Percentiles rank a stretch among this genome's conserved stretches.
Conservation (phyloP, 2,888 invertebrate species). For the Ecliptopera silaceata region DNA sequence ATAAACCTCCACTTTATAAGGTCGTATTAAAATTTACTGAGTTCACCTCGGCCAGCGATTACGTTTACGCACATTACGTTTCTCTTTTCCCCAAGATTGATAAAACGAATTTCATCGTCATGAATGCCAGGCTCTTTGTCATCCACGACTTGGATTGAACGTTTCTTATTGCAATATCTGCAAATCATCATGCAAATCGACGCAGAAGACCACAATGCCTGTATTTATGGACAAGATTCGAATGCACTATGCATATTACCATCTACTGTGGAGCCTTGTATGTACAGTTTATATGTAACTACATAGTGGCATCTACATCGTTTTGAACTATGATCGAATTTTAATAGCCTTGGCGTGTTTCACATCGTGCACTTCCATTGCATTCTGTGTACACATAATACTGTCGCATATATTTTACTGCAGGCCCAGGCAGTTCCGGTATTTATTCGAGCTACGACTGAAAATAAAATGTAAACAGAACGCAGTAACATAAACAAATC, state of each 20-base stretch:
- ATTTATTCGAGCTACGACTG: constrained; percentile 37
- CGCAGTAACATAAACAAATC: constrained; percentile 61
- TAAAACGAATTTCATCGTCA: constrained; percentile 21
- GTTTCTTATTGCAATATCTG: constrained; percentile 17
- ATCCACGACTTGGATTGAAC: constrained; percentile 7
- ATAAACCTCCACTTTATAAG: constrained; percentile 39
- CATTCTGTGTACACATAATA: constrained; percentile 22
- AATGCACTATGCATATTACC: too few species aligned
- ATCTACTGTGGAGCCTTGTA: not conserved
- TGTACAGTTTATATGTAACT: not conserved
- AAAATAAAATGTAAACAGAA: constrained; percentile 57
- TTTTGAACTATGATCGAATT: constrained; percentile 20
- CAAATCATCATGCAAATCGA: constrained; percentile 17
- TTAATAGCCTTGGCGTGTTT: constrained; percentile 28
- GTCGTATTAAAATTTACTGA: constrained; percentile 40
- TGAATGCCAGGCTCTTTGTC: constrained; percentile 19
- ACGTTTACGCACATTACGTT: constrained; percentile 30
- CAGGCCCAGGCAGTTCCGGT: constrained; percentile 32
- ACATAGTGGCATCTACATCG: constrained; percentile 14
- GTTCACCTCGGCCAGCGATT: constrained; percentile 32
- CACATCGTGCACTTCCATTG: constrained; percentile 6
- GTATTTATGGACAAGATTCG: not conserved
- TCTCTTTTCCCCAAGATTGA: constrained; percentile 28
- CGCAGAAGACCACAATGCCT: not conserved
- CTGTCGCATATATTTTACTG: constrained; percentile 32